These are phyloP conservation scores for Ceratina japonica DNA, from an alignment of 1,140 invertebrate genomes.

Conservation along the genomic window DNA sequence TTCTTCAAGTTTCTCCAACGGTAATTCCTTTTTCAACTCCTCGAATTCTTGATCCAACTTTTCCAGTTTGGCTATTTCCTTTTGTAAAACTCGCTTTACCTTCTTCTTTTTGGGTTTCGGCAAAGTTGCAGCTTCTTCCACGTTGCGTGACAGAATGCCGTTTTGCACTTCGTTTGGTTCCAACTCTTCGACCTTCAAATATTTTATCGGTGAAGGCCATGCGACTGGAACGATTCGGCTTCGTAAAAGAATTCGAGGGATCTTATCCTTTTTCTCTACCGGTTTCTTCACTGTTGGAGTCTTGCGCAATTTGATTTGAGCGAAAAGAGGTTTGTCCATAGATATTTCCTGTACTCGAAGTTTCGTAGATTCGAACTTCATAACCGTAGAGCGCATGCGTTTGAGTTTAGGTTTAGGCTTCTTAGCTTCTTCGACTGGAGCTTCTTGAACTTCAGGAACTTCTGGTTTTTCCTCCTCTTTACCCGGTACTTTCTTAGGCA, in stretches of 20 bases:
- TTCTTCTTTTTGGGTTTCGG: slow-evolving; percentile 80
- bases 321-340: slow-evolving; percentile 56
- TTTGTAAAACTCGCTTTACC: slow-evolving; percentile 73
- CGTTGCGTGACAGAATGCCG: slow-evolving; percentile 84
- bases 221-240: slow-evolving; percentile 82
- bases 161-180: slow-evolving; percentile 81
- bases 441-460: slow-evolving; percentile 50
- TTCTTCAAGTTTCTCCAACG: slow-evolving; percentile 59
- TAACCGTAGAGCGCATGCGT: slow-evolving; percentile 64
- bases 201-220: slow-evolving; percentile 80
- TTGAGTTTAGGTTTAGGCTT: slow-evolving; percentile 66
- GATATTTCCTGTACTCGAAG: slow-evolving; percentile 68
- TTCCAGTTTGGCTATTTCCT: slow-evolving; percentile 71
- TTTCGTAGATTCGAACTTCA: slow-evolving; percentile 70
- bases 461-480: slow-evolving; percentile 48
- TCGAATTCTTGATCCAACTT: slow-evolving; percentile 77
- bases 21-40: slow-evolving; percentile 80
- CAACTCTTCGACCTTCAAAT: slow-evolving; percentile 76
- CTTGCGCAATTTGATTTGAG: slow-evolving; percentile 60
- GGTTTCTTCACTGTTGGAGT: slow-evolving; percentile 65
- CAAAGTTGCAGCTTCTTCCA: slow-evolving; percentile 83
- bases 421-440: slow-evolving; percentile 26
- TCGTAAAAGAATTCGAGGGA: slow-evolving; percentile 83
- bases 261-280: slow-evolving; percentile 81
- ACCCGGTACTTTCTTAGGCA: slow-evolving; percentile 21